These are phyloP conservation scores for Cheilosia impressa DNA, from an alignment of 2,888 invertebrate genomes.

Conservation along the genomic window DNA sequence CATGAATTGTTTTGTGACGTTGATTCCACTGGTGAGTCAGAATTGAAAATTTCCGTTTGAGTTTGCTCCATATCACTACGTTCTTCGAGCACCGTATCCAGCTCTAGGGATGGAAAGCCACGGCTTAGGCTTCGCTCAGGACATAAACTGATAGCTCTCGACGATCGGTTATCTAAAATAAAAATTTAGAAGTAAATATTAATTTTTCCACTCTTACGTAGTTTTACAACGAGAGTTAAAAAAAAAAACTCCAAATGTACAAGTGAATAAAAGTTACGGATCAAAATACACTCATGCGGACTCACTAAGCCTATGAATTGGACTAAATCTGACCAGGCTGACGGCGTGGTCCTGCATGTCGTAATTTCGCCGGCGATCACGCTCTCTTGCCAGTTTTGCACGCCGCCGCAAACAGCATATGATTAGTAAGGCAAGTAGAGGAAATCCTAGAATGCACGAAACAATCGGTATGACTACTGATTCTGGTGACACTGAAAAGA, in stretches of 20 bases:
- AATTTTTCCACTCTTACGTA: not conserved
- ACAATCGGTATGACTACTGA: slow-evolving; percentile 94
- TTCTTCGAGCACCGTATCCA: slow-evolving; percentile 93
- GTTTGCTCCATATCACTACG: slow-evolving; percentile 91
- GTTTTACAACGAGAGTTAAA: not conserved
- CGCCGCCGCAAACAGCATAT: slow-evolving; percentile 93
- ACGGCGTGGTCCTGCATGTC: slow-evolving; percentile 93
- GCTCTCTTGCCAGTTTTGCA: slow-evolving; percentile 92
- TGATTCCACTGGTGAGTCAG: slow-evolving; percentile 82
- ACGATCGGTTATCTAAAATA: slow-evolving; percentile 84
- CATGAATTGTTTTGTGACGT: slow-evolving; percentile 81
- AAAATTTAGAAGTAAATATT: not conserved
- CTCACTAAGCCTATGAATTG: slow-evolving; percentile 89
- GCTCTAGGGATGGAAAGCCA: slow-evolving; percentile 90
- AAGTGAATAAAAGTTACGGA: slow-evolving; percentile 9
- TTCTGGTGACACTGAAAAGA: slow-evolving; percentile 92
- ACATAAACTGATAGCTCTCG: slow-evolving; percentile 86
- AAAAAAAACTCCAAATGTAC: not conserved
- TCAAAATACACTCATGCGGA: slow-evolving; percentile 81
- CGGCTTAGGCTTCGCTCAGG: slow-evolving; percentile 88
- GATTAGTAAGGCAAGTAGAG: slow-evolving; percentile 92
- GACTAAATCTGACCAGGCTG: slow-evolving; percentile 91
- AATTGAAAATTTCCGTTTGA: slow-evolving; percentile 83
- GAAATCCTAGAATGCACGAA: slow-evolving; percentile 95
- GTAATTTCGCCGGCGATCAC: slow-evolving; percentile 91